Evolutionary conservation across 2,797 vertebrate species (phyloP), one percentile per base, ranked within the genome.

Genomic region (Argya squamiceps): DNA sequence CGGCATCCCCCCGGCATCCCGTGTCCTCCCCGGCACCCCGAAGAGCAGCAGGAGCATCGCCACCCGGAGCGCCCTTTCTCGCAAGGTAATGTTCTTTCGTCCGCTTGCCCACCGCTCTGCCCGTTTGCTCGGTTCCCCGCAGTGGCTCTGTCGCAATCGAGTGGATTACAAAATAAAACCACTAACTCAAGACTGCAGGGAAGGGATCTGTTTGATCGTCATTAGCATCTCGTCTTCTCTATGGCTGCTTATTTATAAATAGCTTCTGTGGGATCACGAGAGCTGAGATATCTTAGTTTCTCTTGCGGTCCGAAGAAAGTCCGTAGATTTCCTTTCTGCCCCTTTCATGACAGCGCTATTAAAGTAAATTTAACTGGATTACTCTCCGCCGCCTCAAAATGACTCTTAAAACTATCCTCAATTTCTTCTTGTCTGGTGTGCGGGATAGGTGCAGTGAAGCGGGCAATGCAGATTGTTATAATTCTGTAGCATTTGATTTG

Each of bases 71-170:
- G n/a, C 69, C 26, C 27, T 58, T 43, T 29, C 74, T 19, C 75
- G 1, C 85, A 71, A 96, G 97, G 97, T 97, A 97, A 90, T 21
- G 3, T 4, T 46, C 67, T 27, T 24, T 6, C 30, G 18, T 29
- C 68, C 19, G 46, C 56, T 59, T 12, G 17, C 27, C 78, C 21
- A 1, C 50, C n/a, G 36, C 44, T 44, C 47, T 68, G 67, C 52
- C 75, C 39, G 3, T 56, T 94, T 17, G 89, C 80, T 69, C 39
- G 0, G 20, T 4, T 63, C 83, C 69, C 75, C n/a, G 88, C 95
- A 11, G 88, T 0, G 79, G 30, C 65, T 75, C 86, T 89, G 94
- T 36, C 81, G 88, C 69, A 56, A 6, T 39, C 50, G 52, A n/a
- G 6, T 19, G 59, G 76, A 68, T 86, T 79, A 56, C 59, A 67